phyloP scores from a whole-genome alignment of 2,888 invertebrate species.

The Tiphia femorata region DNA sequence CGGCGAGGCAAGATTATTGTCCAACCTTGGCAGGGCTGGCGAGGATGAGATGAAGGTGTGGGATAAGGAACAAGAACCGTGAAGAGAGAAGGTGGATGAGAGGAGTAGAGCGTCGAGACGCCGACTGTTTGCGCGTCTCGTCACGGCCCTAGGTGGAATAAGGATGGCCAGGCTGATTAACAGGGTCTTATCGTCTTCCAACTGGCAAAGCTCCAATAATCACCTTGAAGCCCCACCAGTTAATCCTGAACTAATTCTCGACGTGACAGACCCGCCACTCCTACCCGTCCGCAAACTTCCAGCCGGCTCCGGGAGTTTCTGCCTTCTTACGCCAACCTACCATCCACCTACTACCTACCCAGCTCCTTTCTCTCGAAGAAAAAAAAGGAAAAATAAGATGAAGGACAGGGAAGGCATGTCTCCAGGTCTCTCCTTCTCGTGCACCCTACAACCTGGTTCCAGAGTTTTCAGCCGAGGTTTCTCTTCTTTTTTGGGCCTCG shows the following conservation, averaged over 20 bases:
- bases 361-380: background rate
- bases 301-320: constrained; percentile 21
- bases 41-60: too few species aligned
- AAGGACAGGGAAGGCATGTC: too few species aligned
- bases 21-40: constrained; percentile 32
- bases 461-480: constrained; percentile 3
- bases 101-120: background rate
- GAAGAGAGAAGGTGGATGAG: background rate
- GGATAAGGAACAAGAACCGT: too few species aligned
- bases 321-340: constrained; percentile 17
- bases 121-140: too few species aligned
- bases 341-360: constrained; percentile 3
- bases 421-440: constrained; percentile 22
- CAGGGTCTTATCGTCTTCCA: constrained; percentile 62
- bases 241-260: constrained; percentile 63
- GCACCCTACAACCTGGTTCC: constrained; percentile 5
- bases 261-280: constrained; percentile 52
- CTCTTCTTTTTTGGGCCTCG: background rate
- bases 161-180: constrained; percentile 56
- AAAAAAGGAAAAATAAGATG: too few species aligned
- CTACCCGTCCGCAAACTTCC: constrained; percentile 12
- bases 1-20: constrained; percentile 50
- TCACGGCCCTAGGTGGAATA: too few species aligned
- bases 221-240: constrained; percentile 61
- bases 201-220: constrained; percentile 65